Base-by-base conservation (phyloP, 1,140 invertebrate genomes). In the Physella acuta region DNA sequence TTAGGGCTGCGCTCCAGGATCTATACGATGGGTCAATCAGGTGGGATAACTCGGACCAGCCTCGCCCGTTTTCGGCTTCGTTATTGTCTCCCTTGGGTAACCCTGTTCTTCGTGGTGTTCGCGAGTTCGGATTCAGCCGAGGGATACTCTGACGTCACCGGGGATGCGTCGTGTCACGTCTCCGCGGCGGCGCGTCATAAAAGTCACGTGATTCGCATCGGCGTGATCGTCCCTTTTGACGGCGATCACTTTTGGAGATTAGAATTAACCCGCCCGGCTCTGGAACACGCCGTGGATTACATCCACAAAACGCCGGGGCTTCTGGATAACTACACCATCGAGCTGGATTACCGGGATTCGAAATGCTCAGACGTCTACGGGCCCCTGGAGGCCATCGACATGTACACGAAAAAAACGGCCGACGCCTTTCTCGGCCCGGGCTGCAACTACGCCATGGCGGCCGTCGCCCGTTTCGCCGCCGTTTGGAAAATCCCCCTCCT, bases 401-500 rank as follows among this genome's bases (percentile, higher is more conserved):
- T 82, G 16, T 79, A 78, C 59, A 58, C 79, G 1, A 44, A 76
- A 20, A 67, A 73, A 56, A 64, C 73, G 5, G 80, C 75, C 0
- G 92, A 96, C 85, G 93, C 92, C 0, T 94, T 96, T 79, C 88
- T 97, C 76, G 95, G 94, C 0, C 92, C 94, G 0, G 90, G 93
- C 0, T 97, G 94, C 84, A 93, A 94, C 75, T 97, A 95, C 83
- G 93, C 93, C 0, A 88, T 96, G 64, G 94, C 94, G 0, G 94
- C 94, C 0, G 92, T 97, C 1, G 91, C 93, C 0, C 87, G 94
- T 26, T 95, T 95, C 81, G 90, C 92, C 1, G 90, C 90, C 16
- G 88, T 89, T 16, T 97, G 94, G 94, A 73, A 90, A 1, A 92
- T 95, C 30, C 95, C 95, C 0, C 89, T 97, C 0, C 79, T 97